Conservation (phyloP, 2,888 invertebrate species). For the Monoplex corrugatus region DNA sequence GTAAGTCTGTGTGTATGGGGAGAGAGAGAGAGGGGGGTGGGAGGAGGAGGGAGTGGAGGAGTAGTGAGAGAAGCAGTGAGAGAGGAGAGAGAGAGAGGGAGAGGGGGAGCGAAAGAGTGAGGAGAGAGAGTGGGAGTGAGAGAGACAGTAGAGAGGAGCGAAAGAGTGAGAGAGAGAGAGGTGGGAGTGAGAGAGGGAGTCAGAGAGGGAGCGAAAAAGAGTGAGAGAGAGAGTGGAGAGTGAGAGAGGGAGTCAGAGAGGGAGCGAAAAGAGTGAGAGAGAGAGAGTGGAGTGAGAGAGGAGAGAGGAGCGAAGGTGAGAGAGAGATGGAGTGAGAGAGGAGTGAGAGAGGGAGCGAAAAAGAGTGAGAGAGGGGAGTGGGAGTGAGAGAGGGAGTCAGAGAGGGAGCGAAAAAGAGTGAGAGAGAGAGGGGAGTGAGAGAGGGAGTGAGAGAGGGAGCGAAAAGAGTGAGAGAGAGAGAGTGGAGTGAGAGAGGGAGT, state of each 20-base stretch:
- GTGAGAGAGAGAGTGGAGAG: not conserved
- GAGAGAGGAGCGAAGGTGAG: not conserved
- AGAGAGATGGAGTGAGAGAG: not conserved
- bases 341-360: not conserved
- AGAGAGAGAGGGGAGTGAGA: too few relatives aligned
- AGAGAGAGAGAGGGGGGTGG: too few relatives aligned
- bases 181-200: too few relatives aligned
- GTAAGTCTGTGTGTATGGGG: slow-evolving; percentile 35
- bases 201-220: too few relatives aligned
- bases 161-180: too few relatives aligned
- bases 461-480: too few relatives aligned
- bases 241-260: not conserved
- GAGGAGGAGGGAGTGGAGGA: too few relatives aligned
- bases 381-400: not conserved
- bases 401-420: too few relatives aligned
- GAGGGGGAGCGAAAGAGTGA: too few relatives aligned
- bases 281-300: not conserved
- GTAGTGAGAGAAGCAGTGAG: too few relatives aligned
- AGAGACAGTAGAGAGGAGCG: not conserved
- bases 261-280: not conserved
- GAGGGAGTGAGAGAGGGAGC: too few relatives aligned
- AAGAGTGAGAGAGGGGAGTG: not conserved
- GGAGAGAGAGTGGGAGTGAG: not conserved
- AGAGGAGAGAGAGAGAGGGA: too few relatives aligned
- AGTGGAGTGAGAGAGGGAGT: not conserved